A percentile compares a stretch with the other conserved stretches of the same genome.
Evolutionary conservation across 2,113 vertebrate species (phyloP).

Genomic region (Sakesphorus luctuosus): DNA sequence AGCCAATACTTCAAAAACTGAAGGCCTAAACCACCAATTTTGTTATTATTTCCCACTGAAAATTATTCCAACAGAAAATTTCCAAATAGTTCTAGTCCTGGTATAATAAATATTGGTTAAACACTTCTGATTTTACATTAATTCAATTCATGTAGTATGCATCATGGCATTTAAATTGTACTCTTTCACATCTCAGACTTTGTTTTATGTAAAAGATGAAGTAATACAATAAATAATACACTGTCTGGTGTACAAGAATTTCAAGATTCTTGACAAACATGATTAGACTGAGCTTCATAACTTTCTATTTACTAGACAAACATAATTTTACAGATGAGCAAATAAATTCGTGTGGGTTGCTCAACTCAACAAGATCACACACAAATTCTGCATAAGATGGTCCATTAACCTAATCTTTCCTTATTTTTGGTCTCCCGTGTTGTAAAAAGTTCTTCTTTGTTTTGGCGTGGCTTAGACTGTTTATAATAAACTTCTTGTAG

Average conservation of each 20-base stretch:
- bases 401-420: neutral
- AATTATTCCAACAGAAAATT: neutral
- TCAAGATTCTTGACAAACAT: neutral
- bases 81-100: neutral
- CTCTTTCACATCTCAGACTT: neutral
- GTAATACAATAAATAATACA: neutral
- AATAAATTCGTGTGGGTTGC: neutral
- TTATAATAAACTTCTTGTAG: neutral
- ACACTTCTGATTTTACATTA: neutral
- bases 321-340: neutral
- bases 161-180: neutral
- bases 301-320: neutral
- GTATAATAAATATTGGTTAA: neutral
- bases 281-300: neutral
- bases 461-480: neutral
- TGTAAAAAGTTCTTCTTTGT: neutral
- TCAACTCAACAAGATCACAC: neutral
- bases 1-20: neutral
- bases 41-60: neutral
- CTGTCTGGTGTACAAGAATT: neutral
- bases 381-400: neutral
- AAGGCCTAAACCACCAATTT: neutral
- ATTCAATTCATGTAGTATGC: neutral
- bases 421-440: accelerated
- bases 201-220: neutral